Evolutionary conservation across 2,797 vertebrate species (phyloP).

Genomic region (Bucorvus abyssinicus): DNA sequence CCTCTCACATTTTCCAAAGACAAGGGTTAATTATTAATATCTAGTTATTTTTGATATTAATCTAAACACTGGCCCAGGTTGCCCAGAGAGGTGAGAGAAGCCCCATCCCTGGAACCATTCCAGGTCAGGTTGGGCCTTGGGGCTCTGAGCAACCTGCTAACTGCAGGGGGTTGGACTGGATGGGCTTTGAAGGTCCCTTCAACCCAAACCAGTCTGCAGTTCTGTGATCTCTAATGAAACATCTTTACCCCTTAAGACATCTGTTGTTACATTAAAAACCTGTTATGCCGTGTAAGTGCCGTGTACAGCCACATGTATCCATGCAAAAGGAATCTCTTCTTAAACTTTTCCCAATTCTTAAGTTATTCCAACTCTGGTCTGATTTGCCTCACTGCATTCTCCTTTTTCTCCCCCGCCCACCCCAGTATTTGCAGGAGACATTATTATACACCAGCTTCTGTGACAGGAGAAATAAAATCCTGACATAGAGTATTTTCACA

Average conservation of each 20-base stretch:
- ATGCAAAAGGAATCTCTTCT: not conserved
- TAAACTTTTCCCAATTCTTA: not conserved
- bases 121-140: no score
- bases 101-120: no score
- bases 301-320: fast-evolving
- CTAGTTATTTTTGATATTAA: not conserved
- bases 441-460: not conserved
- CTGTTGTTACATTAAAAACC: not conserved
- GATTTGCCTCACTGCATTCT: not conserved
- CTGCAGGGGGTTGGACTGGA: no score
- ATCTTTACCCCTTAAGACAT: not conserved
- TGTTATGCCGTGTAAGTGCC: fast-evolving
- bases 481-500: not conserved
- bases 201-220: no score
- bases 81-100: no score
- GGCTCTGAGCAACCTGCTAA: no score
- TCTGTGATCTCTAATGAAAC: not conserved
- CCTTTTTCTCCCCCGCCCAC: fast-evolving
- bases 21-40: not conserved
- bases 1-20: not conserved
- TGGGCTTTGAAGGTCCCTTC: no score
- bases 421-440: not conserved
- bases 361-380: no score
- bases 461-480: not conserved
- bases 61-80: not conserved